Evolutionary conservation across 2,888 invertebrate genomes (phyloP), one percentile per base, ranked within the genome.

Genomic region (Lithophane semibrunnea): DNA sequence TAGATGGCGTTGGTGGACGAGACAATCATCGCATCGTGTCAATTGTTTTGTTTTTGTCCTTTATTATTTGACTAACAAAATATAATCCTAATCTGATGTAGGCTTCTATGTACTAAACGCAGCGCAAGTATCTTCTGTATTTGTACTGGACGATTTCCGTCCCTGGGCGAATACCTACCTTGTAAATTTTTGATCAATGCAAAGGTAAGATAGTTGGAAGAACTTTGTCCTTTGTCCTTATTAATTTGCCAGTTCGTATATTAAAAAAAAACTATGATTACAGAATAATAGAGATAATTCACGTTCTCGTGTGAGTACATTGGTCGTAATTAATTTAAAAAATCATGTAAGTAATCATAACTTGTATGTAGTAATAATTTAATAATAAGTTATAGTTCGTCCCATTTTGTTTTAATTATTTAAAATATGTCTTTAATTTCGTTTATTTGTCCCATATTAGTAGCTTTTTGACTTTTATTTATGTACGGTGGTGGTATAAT

Each of bases 361-460:
- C 91, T 91, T 92, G 91, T 92, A 91, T 92, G 90, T 91, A 89
- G 81, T 85, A 87, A 86, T 61, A 78, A 70, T 84, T 80, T 85
- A 83, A 81, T 76, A 79, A 75, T 87, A 83, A 84, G 81, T 85
- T 58, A 68, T 47, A 77, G 49, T 82, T 76, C 37, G 79, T 82
- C 84, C 81, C 85, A 80, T 84, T 79, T 81, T 84, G 66, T 85
- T 85, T 77, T 61, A 47, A 77, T 82, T 52, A 66, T 61, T 76
- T 71, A 78, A 2, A 70, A 67, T 69, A 29, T 73, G 85, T 85
- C 12, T 65, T 64, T 85, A 85, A 52, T 75, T 79, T 72, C 29
- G 60, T 77, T 73, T 69, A 66, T 79, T 73, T 82, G 71, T 83
- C 73, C 75, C 65, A 75, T 70, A 71, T 66, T 87, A 80, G 77